phyloP scores from a whole-genome alignment of 2,888 invertebrate genomes.

The Tenthredo mesomela region DNA sequence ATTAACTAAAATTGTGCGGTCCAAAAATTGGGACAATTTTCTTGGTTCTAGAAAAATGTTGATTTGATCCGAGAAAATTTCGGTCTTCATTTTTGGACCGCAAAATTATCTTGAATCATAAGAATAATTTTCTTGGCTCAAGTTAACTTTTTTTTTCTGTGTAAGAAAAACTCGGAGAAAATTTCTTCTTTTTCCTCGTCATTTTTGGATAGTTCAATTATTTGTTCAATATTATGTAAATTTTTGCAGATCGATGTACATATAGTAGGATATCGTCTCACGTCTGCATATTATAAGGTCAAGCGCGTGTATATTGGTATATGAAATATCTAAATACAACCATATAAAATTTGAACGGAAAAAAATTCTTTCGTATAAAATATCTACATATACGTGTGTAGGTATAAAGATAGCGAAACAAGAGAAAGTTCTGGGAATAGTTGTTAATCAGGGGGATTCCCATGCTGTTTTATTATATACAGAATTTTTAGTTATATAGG shows the following conservation, averaged over 20 bases:
- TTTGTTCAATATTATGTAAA: not conserved
- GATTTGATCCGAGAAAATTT: too few species aligned
- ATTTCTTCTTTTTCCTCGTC: not conserved
- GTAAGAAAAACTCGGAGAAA: too few species aligned
- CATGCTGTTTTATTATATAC: not conserved
- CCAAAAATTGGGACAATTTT: too few species aligned
- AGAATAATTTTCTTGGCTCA: too few species aligned
- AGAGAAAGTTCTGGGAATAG: constrained; percentile 9
- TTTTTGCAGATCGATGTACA: not conserved
- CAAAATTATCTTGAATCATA: too few species aligned
- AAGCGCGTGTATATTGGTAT: not conserved
- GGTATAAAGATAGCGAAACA: not conserved
- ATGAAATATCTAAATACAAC: too few species aligned
- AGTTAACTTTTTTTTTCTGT: too few species aligned
- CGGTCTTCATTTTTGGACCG: too few species aligned
- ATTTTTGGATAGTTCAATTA: not conserved
- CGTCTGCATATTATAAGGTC: too few species aligned
- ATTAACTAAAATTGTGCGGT: too few species aligned
- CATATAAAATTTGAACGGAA: not conserved
- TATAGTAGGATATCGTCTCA: not conserved
- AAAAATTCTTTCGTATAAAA: not conserved
- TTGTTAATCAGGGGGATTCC: constrained; percentile 13
- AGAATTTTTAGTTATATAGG: not conserved
- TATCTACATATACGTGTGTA: not conserved
- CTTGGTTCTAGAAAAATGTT: too few species aligned